These are phyloP conservation scores for Grus americana DNA, from an alignment of 2,113 vertebrate species.

Conservation along the genomic window DNA sequence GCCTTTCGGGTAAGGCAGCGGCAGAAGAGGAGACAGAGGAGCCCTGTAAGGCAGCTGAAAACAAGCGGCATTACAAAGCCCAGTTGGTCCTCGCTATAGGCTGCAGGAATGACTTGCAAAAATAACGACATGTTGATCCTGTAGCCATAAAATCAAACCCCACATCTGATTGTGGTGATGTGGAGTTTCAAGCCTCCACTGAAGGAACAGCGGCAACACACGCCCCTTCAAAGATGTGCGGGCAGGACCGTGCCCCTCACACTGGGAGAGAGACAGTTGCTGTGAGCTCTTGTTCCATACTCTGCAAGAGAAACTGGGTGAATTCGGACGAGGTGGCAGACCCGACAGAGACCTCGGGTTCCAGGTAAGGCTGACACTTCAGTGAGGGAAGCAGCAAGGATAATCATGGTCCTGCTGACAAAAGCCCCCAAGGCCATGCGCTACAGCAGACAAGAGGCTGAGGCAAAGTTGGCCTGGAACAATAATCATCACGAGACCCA, in stretches of 20 bases:
- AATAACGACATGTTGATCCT: neutral
- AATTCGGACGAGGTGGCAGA: rapidly evolving
- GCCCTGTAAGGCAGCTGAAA: neutral
- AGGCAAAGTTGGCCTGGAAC: neutral
- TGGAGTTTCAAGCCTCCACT: neutral
- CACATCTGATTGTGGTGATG: rapidly evolving
- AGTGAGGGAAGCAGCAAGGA: neutral
- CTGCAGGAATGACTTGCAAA: neutral
- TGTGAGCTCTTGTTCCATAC: neutral
- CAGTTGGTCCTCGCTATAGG: rapidly evolving
- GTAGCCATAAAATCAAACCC: neutral
- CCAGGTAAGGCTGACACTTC: no score
- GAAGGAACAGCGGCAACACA: neutral
- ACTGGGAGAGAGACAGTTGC: neutral
- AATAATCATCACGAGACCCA: neutral
- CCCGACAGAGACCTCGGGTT: rapidly evolving
- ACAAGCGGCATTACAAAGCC: neutral
- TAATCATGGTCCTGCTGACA: neutral
- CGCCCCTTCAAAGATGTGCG: rapidly evolving
- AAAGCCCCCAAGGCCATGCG: rapidly evolving
- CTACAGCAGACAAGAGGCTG: rapidly evolving
- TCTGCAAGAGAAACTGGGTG: neutral
- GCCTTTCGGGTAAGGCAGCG: neutral
- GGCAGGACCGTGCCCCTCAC: neutral
- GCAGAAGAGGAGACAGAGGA: neutral